A percentile compares a stretch with the other conserved stretches of the same genome.
Conservation (phyloP, 2,797 vertebrate genomes). For the Hirundo rustica region DNA sequence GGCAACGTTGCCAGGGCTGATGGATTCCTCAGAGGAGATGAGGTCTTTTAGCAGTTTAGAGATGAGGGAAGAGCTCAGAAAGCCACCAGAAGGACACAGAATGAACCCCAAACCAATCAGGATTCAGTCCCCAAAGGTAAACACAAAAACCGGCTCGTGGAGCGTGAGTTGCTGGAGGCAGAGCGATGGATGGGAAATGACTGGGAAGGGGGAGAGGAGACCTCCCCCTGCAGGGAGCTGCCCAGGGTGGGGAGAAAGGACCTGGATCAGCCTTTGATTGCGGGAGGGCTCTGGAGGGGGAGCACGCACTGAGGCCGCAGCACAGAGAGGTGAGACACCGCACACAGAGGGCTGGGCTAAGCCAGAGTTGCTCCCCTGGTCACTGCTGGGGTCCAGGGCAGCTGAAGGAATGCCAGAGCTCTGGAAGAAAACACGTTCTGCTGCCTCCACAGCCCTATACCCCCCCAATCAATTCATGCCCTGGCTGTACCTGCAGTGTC, state of each 20-base stretch:
- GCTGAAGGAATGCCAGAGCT: background rate
- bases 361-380: background rate
- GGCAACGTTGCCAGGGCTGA: background rate
- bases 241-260: background rate
- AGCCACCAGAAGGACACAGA: background rate
- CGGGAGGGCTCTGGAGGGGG: background rate
- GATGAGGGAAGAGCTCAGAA: background rate
- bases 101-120: background rate
- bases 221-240: background rate
- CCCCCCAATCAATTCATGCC: background rate
- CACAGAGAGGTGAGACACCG: background rate
- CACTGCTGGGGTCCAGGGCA: background rate
- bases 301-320: rapidly evolving
- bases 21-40: background rate
- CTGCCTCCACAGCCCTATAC: background rate
- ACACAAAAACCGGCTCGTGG: background rate
- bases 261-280: background rate
- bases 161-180: background rate
- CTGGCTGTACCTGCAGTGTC: background rate
- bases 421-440: background rate
- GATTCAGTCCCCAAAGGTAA: background rate
- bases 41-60: background rate
- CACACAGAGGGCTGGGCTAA: background rate
- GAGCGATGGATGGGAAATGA: background rate
- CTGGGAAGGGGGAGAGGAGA: background rate